Percentiles rank a stretch among this genome's conserved stretches.
Conservation (phyloP, 2,113 vertebrate genomes). For the Amphilophus citrinellus region DNA sequence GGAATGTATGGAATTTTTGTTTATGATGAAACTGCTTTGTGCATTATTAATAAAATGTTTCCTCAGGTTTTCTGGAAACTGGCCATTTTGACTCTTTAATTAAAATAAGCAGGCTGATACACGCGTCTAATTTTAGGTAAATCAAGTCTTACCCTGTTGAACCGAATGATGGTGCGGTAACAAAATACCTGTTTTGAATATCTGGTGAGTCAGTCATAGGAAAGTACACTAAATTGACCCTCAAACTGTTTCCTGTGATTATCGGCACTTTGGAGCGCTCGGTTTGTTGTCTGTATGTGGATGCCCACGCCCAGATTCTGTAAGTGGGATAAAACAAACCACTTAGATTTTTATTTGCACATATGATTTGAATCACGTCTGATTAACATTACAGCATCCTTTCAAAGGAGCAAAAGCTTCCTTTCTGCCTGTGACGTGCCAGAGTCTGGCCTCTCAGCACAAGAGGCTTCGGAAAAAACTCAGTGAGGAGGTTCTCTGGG, state of each 20-base stretch:
- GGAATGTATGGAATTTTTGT: neutral
- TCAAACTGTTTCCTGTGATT: conserved; percentile 23
- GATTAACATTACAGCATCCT: conserved; percentile 56
- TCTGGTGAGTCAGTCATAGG: neutral
- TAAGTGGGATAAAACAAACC: conserved; percentile 6
- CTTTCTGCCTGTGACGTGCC: conserved; percentile 37
- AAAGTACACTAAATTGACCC: conserved; percentile 9
- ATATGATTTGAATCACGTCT: conserved; percentile 42
- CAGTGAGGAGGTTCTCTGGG: conserved; percentile 33
- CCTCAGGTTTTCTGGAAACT: neutral
- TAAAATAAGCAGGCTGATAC: neutral
- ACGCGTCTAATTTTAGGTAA: neutral
- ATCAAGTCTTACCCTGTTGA: neutral
- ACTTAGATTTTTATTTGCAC: conserved; percentile 28
- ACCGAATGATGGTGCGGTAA: accelerated
- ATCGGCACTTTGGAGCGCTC: neutral
- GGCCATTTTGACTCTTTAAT: neutral
- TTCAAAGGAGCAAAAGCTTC: conserved; percentile 42
- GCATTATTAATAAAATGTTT: neutral
- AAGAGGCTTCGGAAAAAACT: conserved; percentile 14
- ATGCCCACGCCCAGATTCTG: conserved; percentile 7
- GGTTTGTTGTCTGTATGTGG: conserved; percentile 15
- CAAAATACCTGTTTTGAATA: neutral
- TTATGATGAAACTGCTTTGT: neutral
- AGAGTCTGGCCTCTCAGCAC: conserved; percentile 17